Evolutionary conservation across 2,888 invertebrate species (phyloP).

Genomic region (Trissonchulus sp.): DNA sequence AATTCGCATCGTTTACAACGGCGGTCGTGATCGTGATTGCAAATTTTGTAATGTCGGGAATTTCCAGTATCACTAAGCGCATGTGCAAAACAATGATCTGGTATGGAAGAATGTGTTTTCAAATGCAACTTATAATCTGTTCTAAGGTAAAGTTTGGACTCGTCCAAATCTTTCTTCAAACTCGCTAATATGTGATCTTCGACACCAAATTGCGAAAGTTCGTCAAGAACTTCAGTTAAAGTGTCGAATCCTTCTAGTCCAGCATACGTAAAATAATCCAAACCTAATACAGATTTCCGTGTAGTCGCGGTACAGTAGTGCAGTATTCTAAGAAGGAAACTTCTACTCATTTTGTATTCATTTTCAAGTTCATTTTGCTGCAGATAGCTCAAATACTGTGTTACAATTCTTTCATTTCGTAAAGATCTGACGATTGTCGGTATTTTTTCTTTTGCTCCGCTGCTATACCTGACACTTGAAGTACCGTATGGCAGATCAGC

Average conservation of each 20-base stretch:
- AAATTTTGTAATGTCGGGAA: no score
- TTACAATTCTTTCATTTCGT: not conserved
- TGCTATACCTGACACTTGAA: not conserved
- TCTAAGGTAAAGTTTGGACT: not conserved
- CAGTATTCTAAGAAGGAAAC: not conserved
- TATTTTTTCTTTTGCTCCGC: not conserved
- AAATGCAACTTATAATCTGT: not conserved
- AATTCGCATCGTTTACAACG: not conserved
- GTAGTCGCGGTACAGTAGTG: conserved; percentile 3
- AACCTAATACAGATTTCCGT: not conserved
- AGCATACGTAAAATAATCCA: conserved; percentile 17
- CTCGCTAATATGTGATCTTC: not conserved
- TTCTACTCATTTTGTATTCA: not conserved
- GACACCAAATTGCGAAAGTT: not conserved
- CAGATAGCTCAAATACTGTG: conserved; percentile 13
- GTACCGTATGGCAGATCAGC: not conserved
- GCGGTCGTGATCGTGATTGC: not conserved
- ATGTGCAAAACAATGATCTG: conserved; percentile 8
- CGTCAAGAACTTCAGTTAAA: not conserved
- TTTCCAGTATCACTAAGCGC: conserved; percentile 9
- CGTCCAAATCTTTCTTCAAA: not conserved
- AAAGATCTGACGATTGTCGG: not conserved
- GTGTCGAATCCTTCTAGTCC: not conserved
- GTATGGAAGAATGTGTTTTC: not conserved
- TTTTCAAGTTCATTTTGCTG: not conserved